Evolutionary conservation across 2,888 invertebrate species (phyloP), one percentile per base, ranked within the genome.

Genomic region (Lithophane socia): DNA sequence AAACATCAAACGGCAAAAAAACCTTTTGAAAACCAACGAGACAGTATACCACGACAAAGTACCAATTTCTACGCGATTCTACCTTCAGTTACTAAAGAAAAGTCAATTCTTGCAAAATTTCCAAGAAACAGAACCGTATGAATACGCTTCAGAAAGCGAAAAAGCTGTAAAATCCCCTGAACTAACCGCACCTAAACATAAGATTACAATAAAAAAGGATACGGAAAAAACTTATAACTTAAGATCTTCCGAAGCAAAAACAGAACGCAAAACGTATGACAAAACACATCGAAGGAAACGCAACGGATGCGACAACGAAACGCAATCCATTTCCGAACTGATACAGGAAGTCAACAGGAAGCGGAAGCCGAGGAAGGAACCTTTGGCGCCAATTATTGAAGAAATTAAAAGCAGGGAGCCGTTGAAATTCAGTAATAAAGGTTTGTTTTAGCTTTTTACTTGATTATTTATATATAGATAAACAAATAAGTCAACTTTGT

Each of bases 41-140:
- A 96, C 96, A 0, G 79, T 96, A 8, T 96, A 92, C 85, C 92
- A 95, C 86, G 96, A 96, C 79, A 96, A 96, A 89, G 96, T 97
- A 0, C 94, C 97, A 0, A 94, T 96, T 56, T 95, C 94, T 4
- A 96, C 96, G 0, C 92, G 97, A 7, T 97, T 96, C 79, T 94
- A 95, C 80, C 92, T 96, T 0, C 96, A 96, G 84, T 88, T 96
- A 16, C 86, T 97, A 0, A 96, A 96, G 82, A 92, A 87, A 61
- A 96, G 96, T 75, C 96, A 96, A 79, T 96, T 96, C 65, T 74
- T 95, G 2, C 91, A 93, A 75, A 90, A 92, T 0, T 96, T 96
- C 69, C 85, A 93, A 18, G 94, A 93, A 2, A 90, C 91, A 0
- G 96, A 95, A 83, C 90, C 79, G 0, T 96, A 96, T 75, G 96